A percentile compares a stretch with the other conserved stretches of the same genome.
phyloP scores from a whole-genome alignment of 1,140 invertebrate genomes.

The Palaemon carinicauda region DNA sequence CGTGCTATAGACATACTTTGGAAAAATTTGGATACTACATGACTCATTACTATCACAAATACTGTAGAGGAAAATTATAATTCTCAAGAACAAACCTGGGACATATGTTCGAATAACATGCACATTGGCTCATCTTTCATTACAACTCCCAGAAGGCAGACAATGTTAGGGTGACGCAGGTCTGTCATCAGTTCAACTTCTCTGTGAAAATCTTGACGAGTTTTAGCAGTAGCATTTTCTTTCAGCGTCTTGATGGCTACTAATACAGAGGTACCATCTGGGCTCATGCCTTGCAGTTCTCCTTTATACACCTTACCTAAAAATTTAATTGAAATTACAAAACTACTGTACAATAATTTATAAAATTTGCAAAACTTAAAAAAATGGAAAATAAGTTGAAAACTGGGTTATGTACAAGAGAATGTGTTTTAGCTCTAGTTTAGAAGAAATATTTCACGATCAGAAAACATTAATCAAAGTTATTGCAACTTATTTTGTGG shows the following conservation, averaged over 20 bases:
- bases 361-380: neutral
- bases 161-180: conserved; percentile 93
- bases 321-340: neutral
- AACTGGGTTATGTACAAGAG: neutral
- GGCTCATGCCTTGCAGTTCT: conserved; percentile 74
- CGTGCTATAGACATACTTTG: no score
- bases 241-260: conserved; percentile 95
- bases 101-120: conserved; percentile 97
- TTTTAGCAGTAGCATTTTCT: conserved; percentile 90
- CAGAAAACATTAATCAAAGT: no score
- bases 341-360: neutral
- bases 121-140: conserved; percentile 90
- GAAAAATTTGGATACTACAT: neutral
- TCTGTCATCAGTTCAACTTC: conserved; percentile 91
- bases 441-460: no score
- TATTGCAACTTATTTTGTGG: no score
- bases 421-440: no score
- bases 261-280: conserved; percentile 69
- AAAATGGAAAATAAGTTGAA: neutral
- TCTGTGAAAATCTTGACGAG: conserved; percentile 88
- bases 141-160: conserved; percentile 91
- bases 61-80: neutral
- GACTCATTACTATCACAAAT: neutral
- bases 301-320: conserved; percentile 90
- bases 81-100: conserved; percentile 65